Base-by-base conservation (phyloP, 2,113 vertebrate species). In the Oryzias celebensis region DNA sequence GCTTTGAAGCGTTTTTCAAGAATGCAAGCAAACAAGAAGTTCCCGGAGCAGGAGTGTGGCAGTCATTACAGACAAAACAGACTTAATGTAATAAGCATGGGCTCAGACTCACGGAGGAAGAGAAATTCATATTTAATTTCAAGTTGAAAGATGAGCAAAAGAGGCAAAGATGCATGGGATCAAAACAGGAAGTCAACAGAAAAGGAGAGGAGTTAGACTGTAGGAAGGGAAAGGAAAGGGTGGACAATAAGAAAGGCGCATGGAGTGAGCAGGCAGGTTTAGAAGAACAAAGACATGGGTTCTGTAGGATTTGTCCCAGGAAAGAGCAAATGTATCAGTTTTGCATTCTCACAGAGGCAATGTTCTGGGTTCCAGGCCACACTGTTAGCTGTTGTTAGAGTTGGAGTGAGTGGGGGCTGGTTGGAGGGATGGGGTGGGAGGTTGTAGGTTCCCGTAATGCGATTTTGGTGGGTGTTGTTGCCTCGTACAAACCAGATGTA, bases 101-200 rank as follows among this genome's bases (percentile, higher is more conserved):
- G 48, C 50, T 45, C n/a, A 44, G 41, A 58, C 61, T 47, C 12
- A 6, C 57, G 22, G 47, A 68, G 66, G 69, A 72, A 65, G 58
- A 71, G 50, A 51, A 75, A 52, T 48, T 22, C 18, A 43, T 57
- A 68, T 1, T 1, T 17, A 23, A 60, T 65, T 75, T 69, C 70
- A 74, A 69, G 72, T 62, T 20, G 58, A 57, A 3, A 69, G 76
- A 75, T 60, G 26, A 71, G 71, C 3, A 14, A 71, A 79, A 63
- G 70, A 68, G 52, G 53, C 56, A 66, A 75, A 73, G 78, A 73
- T 73, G 58, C 58, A 50, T 2, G 50, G 31, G 45, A 65, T 59
- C n/a, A 46, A 31, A 50, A 52, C 64, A 62, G 55, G 18, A 70
- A 52, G 74, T 26, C 62, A 44, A 62, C 62, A 49, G 43, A 59